These are phyloP conservation scores for Desoria tigrina DNA, from an alignment of 2,888 invertebrate species.

Conservation along the genomic window DNA sequence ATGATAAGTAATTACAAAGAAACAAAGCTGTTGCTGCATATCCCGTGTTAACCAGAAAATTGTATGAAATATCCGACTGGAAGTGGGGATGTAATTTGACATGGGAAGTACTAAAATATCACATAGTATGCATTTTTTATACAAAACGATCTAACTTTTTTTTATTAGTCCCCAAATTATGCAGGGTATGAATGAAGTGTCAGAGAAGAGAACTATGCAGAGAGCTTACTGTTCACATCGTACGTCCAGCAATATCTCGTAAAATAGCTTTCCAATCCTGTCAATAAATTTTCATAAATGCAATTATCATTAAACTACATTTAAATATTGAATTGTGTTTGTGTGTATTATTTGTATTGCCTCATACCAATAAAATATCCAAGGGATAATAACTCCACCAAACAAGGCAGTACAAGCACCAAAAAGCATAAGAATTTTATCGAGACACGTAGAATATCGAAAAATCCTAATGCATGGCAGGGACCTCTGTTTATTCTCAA, in stretches of 20 bases:
- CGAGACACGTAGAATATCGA: constrained; percentile 30
- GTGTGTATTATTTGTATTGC: too few species aligned
- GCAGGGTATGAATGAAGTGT: too few species aligned
- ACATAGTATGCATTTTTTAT: too few species aligned
- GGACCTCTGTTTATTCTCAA: not conserved
- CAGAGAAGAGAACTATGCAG: too few species aligned
- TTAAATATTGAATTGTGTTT: too few species aligned
- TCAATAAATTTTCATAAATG: not conserved
- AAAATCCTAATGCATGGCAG: constrained; percentile 19
- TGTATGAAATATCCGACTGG: too few species aligned
- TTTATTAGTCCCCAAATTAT: too few species aligned
- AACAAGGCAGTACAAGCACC: constrained; percentile 26
- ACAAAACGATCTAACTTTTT: too few species aligned
- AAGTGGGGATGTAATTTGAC: too few species aligned
- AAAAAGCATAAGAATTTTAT: constrained; percentile 30
- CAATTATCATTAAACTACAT: too few species aligned
- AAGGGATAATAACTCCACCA: constrained; percentile 11
- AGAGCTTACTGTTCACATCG: not conserved
- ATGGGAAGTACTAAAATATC: too few species aligned
- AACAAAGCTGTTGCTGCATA: not conserved
- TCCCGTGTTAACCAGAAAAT: too few species aligned
- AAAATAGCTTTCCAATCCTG: not conserved
- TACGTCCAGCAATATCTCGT: not conserved
- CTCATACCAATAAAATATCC: constrained; percentile 18
- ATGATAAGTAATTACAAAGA: not conserved